phyloP scores from a whole-genome alignment of 2,113 vertebrate species.

The Bettongia penicillata region DNA sequence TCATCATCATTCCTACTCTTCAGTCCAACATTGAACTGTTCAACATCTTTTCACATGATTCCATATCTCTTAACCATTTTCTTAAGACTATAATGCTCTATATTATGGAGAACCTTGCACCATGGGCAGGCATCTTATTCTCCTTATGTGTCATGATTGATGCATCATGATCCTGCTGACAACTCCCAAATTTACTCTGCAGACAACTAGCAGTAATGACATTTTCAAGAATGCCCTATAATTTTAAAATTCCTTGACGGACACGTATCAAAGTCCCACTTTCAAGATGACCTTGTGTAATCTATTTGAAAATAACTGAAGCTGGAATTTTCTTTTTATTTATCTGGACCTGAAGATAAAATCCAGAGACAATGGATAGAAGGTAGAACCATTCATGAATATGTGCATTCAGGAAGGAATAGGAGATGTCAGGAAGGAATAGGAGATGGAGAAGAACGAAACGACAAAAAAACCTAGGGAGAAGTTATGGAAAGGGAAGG shows the following conservation, averaged over 20 bases:
- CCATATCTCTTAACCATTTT: neutral
- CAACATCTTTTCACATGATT: neutral
- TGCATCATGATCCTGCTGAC: neutral
- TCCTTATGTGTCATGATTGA: no score
- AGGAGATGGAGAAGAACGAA: neutral
- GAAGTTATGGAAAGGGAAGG: neutral
- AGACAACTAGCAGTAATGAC: neutral
- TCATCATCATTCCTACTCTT: neutral
- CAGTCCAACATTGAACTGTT: neutral
- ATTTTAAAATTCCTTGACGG: neutral
- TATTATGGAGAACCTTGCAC: neutral
- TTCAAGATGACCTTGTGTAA: neutral
- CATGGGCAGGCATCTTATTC: neutral
- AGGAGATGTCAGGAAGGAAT: neutral
- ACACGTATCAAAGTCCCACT: neutral
- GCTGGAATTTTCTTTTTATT: constrained; percentile 41
- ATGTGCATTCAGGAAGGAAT: neutral
- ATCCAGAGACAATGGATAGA: neutral
- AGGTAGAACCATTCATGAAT: neutral
- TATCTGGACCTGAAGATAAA: neutral
- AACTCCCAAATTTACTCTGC: neutral
- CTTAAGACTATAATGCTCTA: neutral
- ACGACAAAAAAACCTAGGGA: neutral
- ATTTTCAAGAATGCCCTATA: neutral
- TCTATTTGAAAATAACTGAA: constrained; percentile 24